Conservation (phyloP, 2,888 invertebrate genomes). For the Thera obeliscata region DNA sequence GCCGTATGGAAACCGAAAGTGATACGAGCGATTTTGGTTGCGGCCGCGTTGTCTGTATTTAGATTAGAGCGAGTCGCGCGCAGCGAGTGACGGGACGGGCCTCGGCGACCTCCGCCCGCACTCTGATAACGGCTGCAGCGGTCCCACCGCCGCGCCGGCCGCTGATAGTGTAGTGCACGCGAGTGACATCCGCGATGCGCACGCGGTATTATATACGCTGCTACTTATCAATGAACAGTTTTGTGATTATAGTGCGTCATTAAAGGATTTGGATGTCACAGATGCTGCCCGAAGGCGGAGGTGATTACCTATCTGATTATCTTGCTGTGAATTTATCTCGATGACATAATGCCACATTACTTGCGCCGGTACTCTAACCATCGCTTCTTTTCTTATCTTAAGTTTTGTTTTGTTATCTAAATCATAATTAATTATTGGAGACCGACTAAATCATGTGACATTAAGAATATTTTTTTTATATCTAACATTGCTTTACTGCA, state of each 20-base stretch:
- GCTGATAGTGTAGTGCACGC: slow-evolving; percentile 26
- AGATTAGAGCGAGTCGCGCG: slow-evolving; percentile 72
- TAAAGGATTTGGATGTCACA: slow-evolving; percentile 76
- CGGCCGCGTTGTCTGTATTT: slow-evolving; percentile 81
- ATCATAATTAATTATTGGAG: slow-evolving; percentile 2
- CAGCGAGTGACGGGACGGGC: slow-evolving; percentile 27
- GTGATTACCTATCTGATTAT: slow-evolving; percentile 58
- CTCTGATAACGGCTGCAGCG: slow-evolving; percentile 39
- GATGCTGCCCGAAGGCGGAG: slow-evolving; percentile 80
- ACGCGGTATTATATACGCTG: slow-evolving; percentile 30
- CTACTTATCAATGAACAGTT: slow-evolving; percentile 52
- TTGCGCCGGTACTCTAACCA: slow-evolving; percentile 3
- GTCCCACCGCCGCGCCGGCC: slow-evolving; percentile 38
- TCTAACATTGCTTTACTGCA: slow-evolving; percentile 2
- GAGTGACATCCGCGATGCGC: slow-evolving; percentile 31
- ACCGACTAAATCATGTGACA: slow-evolving; percentile 6
- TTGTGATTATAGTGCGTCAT: slow-evolving; percentile 51
- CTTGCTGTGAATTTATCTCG: slow-evolving; percentile 11
- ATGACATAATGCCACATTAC: slow-evolving; percentile 21
- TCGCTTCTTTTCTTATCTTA: slow-evolving; percentile 1
- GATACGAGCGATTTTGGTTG: slow-evolving; percentile 82
- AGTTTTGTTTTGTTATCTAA: background rate
- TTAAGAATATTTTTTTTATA: slow-evolving; percentile 1
- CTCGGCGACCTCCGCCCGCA: slow-evolving; percentile 38
- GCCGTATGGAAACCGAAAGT: slow-evolving; percentile 82